These are phyloP conservation scores for Xiphias gladius DNA, from an alignment of 2,113 vertebrate genomes.

Conservation along the genomic window DNA sequence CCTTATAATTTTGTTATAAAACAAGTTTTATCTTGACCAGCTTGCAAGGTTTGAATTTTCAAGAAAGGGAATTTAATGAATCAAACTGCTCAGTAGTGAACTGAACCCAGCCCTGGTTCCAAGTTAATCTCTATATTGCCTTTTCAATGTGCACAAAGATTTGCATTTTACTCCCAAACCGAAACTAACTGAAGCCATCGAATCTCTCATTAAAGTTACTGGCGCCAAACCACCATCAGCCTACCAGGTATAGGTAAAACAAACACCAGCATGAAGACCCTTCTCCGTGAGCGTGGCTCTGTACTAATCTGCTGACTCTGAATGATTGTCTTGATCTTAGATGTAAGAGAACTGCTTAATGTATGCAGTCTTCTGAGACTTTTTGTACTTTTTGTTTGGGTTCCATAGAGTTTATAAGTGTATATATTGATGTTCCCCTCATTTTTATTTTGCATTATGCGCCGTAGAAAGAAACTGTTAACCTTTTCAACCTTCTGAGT, in stretches of 20 bases:
- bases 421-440: background rate
- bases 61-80: constrained; percentile 14
- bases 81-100: background rate
- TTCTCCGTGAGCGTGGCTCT: constrained; percentile 12
- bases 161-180: constrained; percentile 53
- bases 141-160: constrained; percentile 67
- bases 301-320: constrained; percentile 9
- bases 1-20: background rate
- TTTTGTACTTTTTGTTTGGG: background rate
- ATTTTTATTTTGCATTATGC: background rate
- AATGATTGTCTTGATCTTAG: constrained; percentile 49
- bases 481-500: too few species aligned
- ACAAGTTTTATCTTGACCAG: background rate
- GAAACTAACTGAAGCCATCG: constrained; percentile 43
- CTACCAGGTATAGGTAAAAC: constrained; percentile 30
- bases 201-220: constrained; percentile 15
- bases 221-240: constrained; percentile 24
- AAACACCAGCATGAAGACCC: constrained; percentile 70
- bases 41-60: constrained; percentile 24
- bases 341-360: background rate
- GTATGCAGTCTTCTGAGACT: background rate
- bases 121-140: constrained; percentile 50
- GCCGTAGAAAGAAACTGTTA: background rate
- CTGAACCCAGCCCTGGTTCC: constrained; percentile 43
- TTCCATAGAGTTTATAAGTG: background rate